Base-by-base conservation (phyloP, 1,140 invertebrate genomes). In the Drosophila grimshawi region DNA sequence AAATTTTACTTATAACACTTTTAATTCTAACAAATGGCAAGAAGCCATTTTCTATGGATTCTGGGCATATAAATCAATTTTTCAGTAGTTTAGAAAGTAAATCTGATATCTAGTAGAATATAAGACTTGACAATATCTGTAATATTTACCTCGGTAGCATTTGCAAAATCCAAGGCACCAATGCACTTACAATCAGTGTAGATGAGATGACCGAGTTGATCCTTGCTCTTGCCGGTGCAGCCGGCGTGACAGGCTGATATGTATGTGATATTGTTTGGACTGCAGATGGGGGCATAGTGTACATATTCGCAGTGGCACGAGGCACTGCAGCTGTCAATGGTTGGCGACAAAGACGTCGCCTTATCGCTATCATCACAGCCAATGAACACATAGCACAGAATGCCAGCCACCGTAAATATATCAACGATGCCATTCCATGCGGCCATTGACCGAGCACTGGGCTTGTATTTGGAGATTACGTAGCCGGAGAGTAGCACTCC, bases 201-300 rank as follows among this genome's bases (percentile, higher is more conserved):
- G 61, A 92, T 92, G 8, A 75, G 89, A 2, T 29, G 57, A 46
- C 90, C 92, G 51, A 92, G 79, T 0, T 76, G 64, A 41, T 77
- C 73, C 27, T 71, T 74, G 5, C 53, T 61, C 29, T 90, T 75
- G 33, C 83, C 57, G 3, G 83, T 88, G 80, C 95, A 96, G 2
- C 95, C 95, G 45, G 95, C 95, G 86, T 96, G 95, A 81, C 95
- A 96, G 5, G 95, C 94, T 0, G 95, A 96, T 81, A 95, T 95
- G 80, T 94, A 96, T 8, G 94, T 95, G 8, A 92, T 86, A 5
- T 94, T 93, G 39, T 94, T 93, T 37, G 93, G 92, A 3, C 94
- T 94, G 83, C 95, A 96, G 19, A 96, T 95, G 0, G 95, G 95
- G 76, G 95, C 94, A 81, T 95, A 96, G 59, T 94, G 95, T 6